phyloP scores from a whole-genome alignment of 2,113 vertebrate genomes.

The Panurus biarmicus region DNA sequence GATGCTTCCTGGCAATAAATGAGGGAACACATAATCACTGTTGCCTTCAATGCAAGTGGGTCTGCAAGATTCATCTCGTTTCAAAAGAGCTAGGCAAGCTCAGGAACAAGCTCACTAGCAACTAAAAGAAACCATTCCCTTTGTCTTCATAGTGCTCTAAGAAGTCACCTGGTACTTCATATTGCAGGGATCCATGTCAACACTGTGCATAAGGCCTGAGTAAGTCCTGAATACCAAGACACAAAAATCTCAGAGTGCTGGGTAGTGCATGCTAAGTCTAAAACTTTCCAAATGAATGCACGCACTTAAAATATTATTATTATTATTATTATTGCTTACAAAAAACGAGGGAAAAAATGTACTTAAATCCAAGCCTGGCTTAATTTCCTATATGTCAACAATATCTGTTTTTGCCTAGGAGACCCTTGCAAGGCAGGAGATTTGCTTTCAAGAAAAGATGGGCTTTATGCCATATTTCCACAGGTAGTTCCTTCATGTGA shows the following conservation, averaged over 20 bases:
- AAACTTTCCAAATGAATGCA: neutral
- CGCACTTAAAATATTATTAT: neutral
- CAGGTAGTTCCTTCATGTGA: neutral
- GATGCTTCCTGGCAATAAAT: slow-evolving; percentile 12
- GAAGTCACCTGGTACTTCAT: neutral
- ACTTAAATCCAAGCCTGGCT: neutral
- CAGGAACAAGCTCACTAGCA: neutral
- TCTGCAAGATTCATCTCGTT: neutral
- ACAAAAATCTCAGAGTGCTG: neutral
- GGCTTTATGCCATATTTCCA: neutral
- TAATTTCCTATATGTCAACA: neutral
- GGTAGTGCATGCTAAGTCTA: neutral
- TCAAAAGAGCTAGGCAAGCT: neutral
- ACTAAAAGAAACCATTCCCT: neutral
- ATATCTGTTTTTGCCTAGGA: neutral
- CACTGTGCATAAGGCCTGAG: neutral
- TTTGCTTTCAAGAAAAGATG: neutral
- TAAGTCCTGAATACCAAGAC: neutral
- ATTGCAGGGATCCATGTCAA: neutral
- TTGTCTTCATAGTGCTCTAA: neutral
- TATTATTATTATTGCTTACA: neutral
- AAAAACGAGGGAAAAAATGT: neutral
- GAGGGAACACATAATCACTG: slow-evolving; percentile 7
- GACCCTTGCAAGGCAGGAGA: neutral
- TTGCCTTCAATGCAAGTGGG: neutral